phyloP scores from a whole-genome alignment of 2,113 vertebrate species.

The Podarcis muralis region DNA sequence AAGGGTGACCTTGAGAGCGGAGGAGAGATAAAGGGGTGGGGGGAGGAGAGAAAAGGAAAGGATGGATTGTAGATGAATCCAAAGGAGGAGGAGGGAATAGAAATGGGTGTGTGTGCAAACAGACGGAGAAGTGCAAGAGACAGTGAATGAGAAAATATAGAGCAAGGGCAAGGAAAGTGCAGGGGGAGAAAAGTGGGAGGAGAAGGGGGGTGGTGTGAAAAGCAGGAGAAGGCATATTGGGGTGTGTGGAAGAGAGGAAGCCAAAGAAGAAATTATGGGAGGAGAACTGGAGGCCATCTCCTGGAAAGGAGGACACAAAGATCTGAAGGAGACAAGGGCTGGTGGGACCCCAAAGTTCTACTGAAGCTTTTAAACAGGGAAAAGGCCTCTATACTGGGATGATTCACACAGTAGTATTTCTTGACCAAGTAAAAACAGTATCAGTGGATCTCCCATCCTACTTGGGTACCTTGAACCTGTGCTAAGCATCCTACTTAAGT shows the following conservation, averaged over 20 bases:
- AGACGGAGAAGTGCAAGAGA: too few species aligned
- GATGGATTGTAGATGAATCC: neutral
- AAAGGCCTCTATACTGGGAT: neutral
- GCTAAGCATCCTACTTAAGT: neutral
- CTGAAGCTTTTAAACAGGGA: neutral
- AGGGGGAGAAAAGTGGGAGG: neutral
- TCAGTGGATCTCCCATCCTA: too few species aligned
- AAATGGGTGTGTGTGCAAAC: too few species aligned
- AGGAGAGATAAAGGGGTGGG: neutral
- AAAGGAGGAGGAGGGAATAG: neutral
- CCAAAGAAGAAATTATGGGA: neutral
- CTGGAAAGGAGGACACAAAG: neutral
- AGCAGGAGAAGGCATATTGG: neutral
- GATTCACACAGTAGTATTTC: neutral
- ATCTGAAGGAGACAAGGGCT: neutral
- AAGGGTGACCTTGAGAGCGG: conserved; percentile 62
- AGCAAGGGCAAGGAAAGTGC: too few species aligned
- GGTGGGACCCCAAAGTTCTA: neutral
- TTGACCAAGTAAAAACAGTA: neutral
- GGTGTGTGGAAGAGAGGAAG: neutral
- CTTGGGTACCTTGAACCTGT: neutral
- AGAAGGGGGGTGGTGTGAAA: neutral
- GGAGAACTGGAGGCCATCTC: neutral
- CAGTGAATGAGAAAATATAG: fast-evolving
- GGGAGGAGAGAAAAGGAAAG: neutral